These are phyloP conservation scores for Luehdorfia chinensis DNA, from an alignment of 1,140 invertebrate genomes.

Conservation along the genomic window DNA sequence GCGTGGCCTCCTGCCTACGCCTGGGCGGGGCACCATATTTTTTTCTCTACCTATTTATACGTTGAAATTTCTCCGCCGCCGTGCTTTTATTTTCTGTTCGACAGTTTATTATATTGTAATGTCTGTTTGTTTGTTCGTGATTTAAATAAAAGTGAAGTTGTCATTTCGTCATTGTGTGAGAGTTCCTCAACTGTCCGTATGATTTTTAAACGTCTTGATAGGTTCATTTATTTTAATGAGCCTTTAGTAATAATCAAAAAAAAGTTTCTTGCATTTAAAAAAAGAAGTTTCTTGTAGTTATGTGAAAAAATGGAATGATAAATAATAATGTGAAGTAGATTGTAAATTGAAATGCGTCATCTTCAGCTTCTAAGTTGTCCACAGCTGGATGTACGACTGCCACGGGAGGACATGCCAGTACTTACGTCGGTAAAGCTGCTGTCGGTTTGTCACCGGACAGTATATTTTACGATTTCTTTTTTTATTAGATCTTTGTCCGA, in stretches of 20 bases:
- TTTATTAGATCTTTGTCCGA: no score
- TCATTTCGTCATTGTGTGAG: conserved; percentile 41
- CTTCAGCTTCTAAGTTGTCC: no score
- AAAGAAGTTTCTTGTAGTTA: no score
- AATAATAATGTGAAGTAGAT: no score
- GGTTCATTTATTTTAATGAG: conserved; percentile 29
- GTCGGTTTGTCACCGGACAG: no score
- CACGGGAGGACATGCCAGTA: no score
- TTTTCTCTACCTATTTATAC: conserved; percentile 47
- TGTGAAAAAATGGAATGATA: no score
- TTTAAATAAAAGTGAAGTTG: conserved; percentile 45
- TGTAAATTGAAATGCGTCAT: no score
- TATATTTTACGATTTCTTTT: no score
- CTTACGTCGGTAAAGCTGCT: no score
- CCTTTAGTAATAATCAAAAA: background rate
- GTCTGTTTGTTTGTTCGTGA: conserved; percentile 40
- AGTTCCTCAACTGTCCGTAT: no score
- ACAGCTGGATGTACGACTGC: no score
- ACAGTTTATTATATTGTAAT: conserved; percentile 60
- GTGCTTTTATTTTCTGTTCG: conserved; percentile 43
- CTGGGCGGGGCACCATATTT: conserved; percentile 37
- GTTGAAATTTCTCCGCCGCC: conserved; percentile 28
- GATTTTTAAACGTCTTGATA: conserved; percentile 39
- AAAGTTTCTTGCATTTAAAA: background rate
- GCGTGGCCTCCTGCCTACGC: conserved; percentile 33